A percentile compares a stretch with the other conserved stretches of the same genome.
Conservation (phyloP, 1,140 invertebrate genomes). For the Drosophila burlai region DNA sequence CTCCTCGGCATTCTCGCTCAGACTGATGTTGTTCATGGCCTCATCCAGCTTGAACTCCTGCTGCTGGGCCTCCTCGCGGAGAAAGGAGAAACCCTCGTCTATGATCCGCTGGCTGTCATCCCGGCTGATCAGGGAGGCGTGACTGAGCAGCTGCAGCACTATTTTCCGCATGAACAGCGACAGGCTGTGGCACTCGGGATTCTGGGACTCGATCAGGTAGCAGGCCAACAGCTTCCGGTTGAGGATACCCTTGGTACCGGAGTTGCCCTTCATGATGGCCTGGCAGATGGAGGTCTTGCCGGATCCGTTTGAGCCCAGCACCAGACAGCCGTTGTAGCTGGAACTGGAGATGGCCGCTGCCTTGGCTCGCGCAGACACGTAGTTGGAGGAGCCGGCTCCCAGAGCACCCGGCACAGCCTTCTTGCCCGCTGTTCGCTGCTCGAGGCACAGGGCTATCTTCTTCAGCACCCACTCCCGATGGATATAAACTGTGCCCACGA, state of each 20-base stretch:
- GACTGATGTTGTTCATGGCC: slow-evolving; percentile 78
- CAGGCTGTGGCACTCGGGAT: slow-evolving; percentile 87
- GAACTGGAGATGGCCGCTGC: slow-evolving; percentile 77
- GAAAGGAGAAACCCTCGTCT: slow-evolving; percentile 79
- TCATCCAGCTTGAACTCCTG: slow-evolving; percentile 81
- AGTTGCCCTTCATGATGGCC: slow-evolving; percentile 84
- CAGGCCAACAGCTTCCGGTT: slow-evolving; percentile 92
- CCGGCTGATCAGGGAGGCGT: slow-evolving; percentile 86
- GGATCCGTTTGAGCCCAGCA: slow-evolving; percentile 88
- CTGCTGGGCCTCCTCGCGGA: slow-evolving; percentile 76
- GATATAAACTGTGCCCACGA: slow-evolving; percentile 75
- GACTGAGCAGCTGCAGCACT: slow-evolving; percentile 91
- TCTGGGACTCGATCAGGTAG: slow-evolving; percentile 90
- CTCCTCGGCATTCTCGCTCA: slow-evolving; percentile 80
- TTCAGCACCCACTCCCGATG: slow-evolving; percentile 96
- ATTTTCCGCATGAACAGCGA: slow-evolving; percentile 94
- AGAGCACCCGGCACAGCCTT: slow-evolving; percentile 69
- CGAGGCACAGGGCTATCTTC: slow-evolving; percentile 96
- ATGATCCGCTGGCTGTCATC: slow-evolving; percentile 78
- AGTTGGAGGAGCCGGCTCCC: slow-evolving; percentile 58
- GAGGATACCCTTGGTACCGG: slow-evolving; percentile 86
- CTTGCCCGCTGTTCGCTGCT: slow-evolving; percentile 89
- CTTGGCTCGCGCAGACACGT: slow-evolving; percentile 70
- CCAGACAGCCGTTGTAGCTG: slow-evolving; percentile 82
- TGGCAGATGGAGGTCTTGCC: slow-evolving; percentile 93